phyloP scores from a whole-genome alignment of 2,797 vertebrate species.

The Petrocephalus schoutedeni region DNA sequence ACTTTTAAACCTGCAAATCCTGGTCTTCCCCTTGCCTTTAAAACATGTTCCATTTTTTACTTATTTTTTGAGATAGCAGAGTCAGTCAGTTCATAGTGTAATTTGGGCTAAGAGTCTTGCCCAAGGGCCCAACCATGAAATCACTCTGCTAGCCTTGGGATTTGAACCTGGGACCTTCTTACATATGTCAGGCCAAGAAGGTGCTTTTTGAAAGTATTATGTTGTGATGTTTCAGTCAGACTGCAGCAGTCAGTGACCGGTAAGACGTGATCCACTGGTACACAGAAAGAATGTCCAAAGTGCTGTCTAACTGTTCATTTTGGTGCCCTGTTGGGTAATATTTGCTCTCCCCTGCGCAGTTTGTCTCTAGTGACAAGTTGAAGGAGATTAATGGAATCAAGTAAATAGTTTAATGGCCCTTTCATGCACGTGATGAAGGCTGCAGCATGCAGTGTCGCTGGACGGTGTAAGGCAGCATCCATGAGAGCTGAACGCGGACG shows the following conservation, averaged over 20 bases:
- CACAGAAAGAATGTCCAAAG: neutral
- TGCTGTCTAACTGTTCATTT: neutral
- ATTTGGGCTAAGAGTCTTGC: neutral
- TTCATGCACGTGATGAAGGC: slow-evolving; percentile 40
- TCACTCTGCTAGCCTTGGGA: neutral
- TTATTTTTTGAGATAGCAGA: neutral
- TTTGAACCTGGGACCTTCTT: neutral
- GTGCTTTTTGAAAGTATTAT: neutral
- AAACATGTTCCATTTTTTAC: neutral
- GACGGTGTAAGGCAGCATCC: neutral
- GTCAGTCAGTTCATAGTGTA: neutral
- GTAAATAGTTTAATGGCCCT: neutral
- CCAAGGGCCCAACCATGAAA: neutral
- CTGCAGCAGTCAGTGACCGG: neutral
- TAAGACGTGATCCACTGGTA: neutral
- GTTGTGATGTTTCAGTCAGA: neutral
- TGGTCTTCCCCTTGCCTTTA: neutral
- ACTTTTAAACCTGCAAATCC: slow-evolving; percentile 24
- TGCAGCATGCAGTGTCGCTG: neutral
- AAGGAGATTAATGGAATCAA: neutral
- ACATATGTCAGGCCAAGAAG: neutral
- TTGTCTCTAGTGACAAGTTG: neutral
- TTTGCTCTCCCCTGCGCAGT: neutral
- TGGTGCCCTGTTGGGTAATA: neutral
- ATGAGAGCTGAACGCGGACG: neutral